These are phyloP conservation scores for Aurelia aurita DNA, from an alignment of 30 jellyfish, hydroid and myxozoan genomes.

Conservation along the genomic window DNA sequence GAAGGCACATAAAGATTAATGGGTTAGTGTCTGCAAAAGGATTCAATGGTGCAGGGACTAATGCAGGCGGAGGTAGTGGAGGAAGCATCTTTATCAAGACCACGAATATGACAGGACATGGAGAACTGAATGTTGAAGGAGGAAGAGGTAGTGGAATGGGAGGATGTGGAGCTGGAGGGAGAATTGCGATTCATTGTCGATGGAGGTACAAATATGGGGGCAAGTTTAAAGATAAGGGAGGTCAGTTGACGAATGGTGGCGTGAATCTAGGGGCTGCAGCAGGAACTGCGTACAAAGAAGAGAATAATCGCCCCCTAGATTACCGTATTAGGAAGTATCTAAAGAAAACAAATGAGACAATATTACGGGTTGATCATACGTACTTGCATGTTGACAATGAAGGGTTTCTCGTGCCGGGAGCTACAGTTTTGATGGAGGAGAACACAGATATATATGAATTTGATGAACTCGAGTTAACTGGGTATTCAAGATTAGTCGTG, in stretches of 20 bases:
- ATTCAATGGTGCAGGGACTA: conserved; percentile 41
- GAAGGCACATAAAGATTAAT: conserved; percentile 47
- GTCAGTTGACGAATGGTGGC: conserved; percentile 11
- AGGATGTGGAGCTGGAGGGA: conserved; percentile 85
- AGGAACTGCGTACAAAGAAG: conserved; percentile 73
- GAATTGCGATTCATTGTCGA: conserved; percentile 70
- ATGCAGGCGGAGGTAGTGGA: conserved; percentile 82
- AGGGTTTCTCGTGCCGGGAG: conserved; percentile 72
- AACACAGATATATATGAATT: conserved; percentile 40
- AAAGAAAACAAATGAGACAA: conserved; percentile 40
- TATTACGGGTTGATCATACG: conserved; percentile 60
- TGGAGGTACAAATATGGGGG: conserved; percentile 79
- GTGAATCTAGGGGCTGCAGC: conserved; percentile 74
- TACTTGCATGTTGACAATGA: conserved; percentile 70
- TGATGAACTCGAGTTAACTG: conserved; percentile 70
- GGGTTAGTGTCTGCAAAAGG: conserved; percentile 67
- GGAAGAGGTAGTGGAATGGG: conserved; percentile 69
- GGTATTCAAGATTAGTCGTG: conserved; percentile 55
- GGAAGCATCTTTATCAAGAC: conserved; percentile 72
- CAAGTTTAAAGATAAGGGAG: conserved; percentile 58
- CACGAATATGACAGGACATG: conserved; percentile 74
- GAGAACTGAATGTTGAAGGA: conserved; percentile 67
- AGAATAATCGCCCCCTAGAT: conserved; percentile 60
- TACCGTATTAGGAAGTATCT: conserved; percentile 51
- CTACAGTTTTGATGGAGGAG: conserved; percentile 69